Conservation (phyloP, 2,113 vertebrate genomes). For the Eurypyga helias region DNA sequence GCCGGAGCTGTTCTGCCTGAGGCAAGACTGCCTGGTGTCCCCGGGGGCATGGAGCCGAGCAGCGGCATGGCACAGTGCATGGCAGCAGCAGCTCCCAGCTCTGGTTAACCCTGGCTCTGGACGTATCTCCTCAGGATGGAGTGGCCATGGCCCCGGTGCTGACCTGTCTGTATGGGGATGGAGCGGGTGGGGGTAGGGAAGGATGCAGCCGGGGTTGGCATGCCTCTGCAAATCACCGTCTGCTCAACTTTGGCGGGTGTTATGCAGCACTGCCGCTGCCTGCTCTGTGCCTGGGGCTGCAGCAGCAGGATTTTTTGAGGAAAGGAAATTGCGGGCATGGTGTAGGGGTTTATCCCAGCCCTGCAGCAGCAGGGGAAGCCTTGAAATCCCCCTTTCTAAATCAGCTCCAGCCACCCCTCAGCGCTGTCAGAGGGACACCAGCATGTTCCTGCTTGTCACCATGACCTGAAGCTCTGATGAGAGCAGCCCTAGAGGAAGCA, state of each 20-base stretch:
- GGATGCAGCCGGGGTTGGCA: fast-evolving
- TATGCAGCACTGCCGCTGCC: fast-evolving
- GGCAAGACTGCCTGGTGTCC: background rate
- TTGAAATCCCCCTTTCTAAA: background rate
- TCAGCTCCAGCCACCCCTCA: background rate
- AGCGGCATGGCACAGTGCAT: fast-evolving
- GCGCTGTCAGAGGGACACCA: background rate
- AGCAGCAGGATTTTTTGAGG: background rate
- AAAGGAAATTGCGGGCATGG: fast-evolving
- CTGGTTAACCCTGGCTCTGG: fast-evolving
- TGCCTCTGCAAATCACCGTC: background rate
- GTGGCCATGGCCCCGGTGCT: fast-evolving
- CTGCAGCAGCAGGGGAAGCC: background rate
- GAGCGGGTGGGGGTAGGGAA: fast-evolving
- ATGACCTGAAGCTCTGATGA: background rate
- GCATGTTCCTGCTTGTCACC: too few relatives aligned
- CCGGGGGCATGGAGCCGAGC: fast-evolving
- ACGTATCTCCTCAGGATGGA: fast-evolving
- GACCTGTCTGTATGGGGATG: fast-evolving
- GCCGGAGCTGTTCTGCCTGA: background rate
- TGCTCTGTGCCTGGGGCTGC: background rate
- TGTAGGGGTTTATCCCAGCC: background rate
- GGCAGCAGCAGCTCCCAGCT: fast-evolving
- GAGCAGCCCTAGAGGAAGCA: background rate
- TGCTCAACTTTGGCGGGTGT: background rate